Base-by-base conservation (phyloP, 2,888 invertebrate genomes). In the Cinara cedri region DNA sequence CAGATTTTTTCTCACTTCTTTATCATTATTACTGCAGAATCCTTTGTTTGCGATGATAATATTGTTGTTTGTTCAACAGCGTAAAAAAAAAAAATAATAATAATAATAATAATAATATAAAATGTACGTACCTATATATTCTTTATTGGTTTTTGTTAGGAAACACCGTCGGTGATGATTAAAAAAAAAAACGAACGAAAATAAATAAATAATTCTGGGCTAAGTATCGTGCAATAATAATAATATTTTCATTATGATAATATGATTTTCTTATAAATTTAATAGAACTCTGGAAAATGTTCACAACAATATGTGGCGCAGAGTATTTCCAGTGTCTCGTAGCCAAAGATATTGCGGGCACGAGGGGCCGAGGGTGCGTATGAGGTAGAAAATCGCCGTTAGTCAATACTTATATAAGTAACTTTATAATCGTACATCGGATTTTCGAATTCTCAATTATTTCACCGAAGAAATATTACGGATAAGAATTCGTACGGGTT, bases 401-500 rank as follows among this genome's bases (percentile, higher is more conserved):
- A 16, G 49, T 74, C 49, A 10, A 49, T 62, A 51, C 14, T 4
- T 34, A 34, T n/a, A n/a, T n/a, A n/a, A n/a, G n/a, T n/a, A n/a
- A n/a, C n/a, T n/a, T n/a, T n/a, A n/a, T n/a, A 21, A 16, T 74
- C 62, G 19, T 62, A 63, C 1, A 6, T 24, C 10, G 44, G 74
- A 54, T 54, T 75, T 74, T 75, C 3, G 63, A 65, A 65, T 75
- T 65, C 74, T 63, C 63, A 44, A 75, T 75, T 75, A 75, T 75
- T 65, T 65, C 44, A 21, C 13, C 44, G 65, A 65, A 54, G 63
- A 75, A 65, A 65, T 65, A 75, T 65, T 34, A 34, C 34, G 74
- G 63, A 75, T n/a, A 44, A 63, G 51, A 42, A 54, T 49, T 75
- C 63, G 21, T 21, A 42, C n/a, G 13, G n/a, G 14, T 42, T 54